Percentiles rank a stretch among this genome's conserved stretches.
These are phyloP conservation scores for Trochalopteron elliotii DNA, from an alignment of 2,113 vertebrate genomes.

Conservation along the genomic window DNA sequence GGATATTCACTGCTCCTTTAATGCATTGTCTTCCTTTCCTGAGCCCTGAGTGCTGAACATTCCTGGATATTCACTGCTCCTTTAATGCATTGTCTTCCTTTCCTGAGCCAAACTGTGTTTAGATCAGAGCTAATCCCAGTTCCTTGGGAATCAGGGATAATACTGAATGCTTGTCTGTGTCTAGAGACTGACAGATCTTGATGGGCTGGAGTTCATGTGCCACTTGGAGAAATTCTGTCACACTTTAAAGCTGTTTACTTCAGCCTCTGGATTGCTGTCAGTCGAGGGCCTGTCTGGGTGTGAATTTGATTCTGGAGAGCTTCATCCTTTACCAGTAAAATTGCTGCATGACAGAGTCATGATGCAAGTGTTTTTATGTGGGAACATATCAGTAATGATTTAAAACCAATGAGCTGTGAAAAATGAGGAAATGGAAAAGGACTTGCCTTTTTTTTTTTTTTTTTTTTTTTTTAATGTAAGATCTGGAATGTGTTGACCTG, in stretches of 20 bases:
- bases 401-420: neutral
- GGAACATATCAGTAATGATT: neutral
- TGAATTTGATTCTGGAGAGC: neutral
- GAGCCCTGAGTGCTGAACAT: slow-evolving; percentile 48
- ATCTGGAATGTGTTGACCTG: neutral
- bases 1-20: neutral
- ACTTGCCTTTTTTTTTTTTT: neutral
- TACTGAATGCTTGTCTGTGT: neutral
- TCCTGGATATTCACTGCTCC: neutral
- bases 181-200: neutral
- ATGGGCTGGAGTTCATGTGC: neutral
- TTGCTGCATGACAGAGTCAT: neutral
- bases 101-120: neutral
- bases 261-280: neutral
- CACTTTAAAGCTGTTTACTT: neutral
- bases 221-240: neutral
- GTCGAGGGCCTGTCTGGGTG: neutral
- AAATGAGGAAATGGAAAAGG: neutral
- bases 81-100: neutral
- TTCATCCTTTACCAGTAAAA: neutral
- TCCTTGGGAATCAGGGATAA: neutral
- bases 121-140: neutral
- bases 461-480: neutral
- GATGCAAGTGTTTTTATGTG: neutral
- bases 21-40: neutral